phyloP scores from a whole-genome alignment of 2,888 invertebrate genomes.

The Perithous albicinctus region DNA sequence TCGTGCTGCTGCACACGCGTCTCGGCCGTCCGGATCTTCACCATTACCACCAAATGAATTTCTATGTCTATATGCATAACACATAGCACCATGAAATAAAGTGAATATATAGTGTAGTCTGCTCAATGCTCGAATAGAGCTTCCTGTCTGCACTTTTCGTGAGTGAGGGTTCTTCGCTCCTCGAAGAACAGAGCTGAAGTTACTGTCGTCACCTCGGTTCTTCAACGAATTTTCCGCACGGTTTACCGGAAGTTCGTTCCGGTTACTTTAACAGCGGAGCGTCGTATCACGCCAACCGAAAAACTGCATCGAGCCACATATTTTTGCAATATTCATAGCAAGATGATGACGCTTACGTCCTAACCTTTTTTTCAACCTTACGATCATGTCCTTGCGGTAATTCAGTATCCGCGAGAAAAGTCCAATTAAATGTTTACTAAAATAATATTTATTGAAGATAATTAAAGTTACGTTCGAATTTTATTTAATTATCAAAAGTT shows the following conservation, averaged over 20 bases:
- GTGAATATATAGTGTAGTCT: not conserved
- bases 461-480: too few species aligned
- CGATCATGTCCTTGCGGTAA: too few species aligned
- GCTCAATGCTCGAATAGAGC: not conserved
- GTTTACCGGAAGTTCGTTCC: constrained; percentile 53
- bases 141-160: not conserved
- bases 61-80: constrained; percentile 7
- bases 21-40: constrained; percentile 45
- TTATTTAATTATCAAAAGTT: too few species aligned
- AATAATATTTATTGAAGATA: too few species aligned
- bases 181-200: constrained; percentile 42
- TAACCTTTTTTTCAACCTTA: too few species aligned
- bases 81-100: not conserved
- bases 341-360: too few species aligned
- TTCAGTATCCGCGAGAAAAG: too few species aligned
- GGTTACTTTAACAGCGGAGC: constrained; percentile 17
- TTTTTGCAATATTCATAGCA: too few species aligned
- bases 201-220: constrained; percentile 25
- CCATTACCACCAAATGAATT: constrained; percentile 45
- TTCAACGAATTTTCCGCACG: constrained; percentile 44
- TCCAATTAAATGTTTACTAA: too few species aligned
- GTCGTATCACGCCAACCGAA: constrained; percentile 11
- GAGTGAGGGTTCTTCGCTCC: not conserved
- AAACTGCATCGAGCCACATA: not conserved
- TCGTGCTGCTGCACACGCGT: constrained; percentile 53